These are phyloP conservation scores for Oxyura jamaicensis DNA, from an alignment of 2,113 vertebrate species.

Conservation along the genomic window DNA sequence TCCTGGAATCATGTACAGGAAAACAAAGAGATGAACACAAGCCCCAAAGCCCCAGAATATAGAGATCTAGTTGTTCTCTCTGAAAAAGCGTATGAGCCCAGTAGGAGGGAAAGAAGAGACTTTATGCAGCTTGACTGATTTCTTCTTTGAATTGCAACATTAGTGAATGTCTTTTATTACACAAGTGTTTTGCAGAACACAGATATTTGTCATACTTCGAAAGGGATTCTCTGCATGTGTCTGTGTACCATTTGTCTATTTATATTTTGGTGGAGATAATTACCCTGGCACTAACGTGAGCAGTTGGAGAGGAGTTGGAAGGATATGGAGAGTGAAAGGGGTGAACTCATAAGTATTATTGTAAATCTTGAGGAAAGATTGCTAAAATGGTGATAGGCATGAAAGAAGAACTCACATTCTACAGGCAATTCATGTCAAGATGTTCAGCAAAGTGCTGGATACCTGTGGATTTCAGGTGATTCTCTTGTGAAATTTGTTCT, in stretches of 20 bases:
- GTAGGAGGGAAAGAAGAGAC: not conserved
- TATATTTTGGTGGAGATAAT: not conserved
- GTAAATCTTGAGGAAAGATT: not conserved
- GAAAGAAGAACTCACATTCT: not conserved
- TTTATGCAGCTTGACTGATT: not conserved
- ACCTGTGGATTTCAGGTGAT: not conserved
- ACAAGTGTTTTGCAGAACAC: not conserved
- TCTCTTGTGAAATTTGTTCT: not conserved
- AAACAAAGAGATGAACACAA: not conserved
- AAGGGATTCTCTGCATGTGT: not conserved
- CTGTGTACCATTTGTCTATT: not conserved
- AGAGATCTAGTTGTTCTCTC: not conserved
- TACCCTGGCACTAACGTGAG: not conserved
- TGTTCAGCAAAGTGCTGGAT: not conserved
- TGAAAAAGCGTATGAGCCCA: not conserved
- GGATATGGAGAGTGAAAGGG: not conserved
- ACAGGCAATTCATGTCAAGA: fast-evolving
- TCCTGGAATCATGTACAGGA: not conserved
- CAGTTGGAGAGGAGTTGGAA: not conserved
- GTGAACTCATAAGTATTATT: not conserved
- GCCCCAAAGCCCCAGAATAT: not conserved
- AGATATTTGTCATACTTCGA: not conserved
- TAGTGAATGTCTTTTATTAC: not conserved
- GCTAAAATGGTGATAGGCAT: not conserved
- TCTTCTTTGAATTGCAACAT: not conserved